Percentiles rank a stretch among this genome's conserved stretches.
Evolutionary conservation across 1,140 invertebrate genomes (phyloP).

Genomic region (Lysiphlebus fabarum): DNA sequence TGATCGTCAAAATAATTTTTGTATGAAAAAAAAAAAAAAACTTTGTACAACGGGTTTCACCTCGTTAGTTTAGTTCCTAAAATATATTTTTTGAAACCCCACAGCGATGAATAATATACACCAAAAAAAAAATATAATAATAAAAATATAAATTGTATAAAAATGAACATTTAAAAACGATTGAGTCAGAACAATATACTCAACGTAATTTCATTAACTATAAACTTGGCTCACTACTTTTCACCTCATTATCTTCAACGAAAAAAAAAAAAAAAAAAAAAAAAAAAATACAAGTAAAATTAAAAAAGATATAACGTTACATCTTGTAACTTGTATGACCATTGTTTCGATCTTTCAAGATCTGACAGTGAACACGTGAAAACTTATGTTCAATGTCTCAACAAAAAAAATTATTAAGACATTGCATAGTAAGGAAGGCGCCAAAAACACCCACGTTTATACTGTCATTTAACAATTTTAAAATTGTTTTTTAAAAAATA

Average conservation of each 20-base stretch:
- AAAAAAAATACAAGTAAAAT: no score
- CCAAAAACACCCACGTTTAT: conserved; percentile 25
- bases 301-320: conserved; percentile 17
- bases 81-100: not conserved
- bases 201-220: no score
- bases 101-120: conserved; percentile 10
- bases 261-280: no score
- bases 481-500: no score
- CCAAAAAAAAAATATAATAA: not conserved
- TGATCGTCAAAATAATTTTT: conserved; percentile 11
- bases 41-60: conserved; percentile 8
- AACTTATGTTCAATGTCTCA: conserved; percentile 29
- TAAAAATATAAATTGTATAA: not conserved
- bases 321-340: conserved; percentile 12
- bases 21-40: conserved; percentile 1
- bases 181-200: not conserved
- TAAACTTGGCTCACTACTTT: not conserved
- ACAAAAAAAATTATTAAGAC: conserved; percentile 24
- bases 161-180: conserved; percentile 2
- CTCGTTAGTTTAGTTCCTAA: conserved; percentile 12
- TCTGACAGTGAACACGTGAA: conserved; percentile 22
- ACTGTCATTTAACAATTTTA: no score
- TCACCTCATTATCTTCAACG: conserved; percentile 16
- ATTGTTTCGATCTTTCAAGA: conserved; percentile 15
- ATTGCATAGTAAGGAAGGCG: conserved; percentile 23